These are phyloP conservation scores for Caenorhabditis sp. DNA, from an alignment of 2,888 invertebrate species.

Conservation along the genomic window DNA sequence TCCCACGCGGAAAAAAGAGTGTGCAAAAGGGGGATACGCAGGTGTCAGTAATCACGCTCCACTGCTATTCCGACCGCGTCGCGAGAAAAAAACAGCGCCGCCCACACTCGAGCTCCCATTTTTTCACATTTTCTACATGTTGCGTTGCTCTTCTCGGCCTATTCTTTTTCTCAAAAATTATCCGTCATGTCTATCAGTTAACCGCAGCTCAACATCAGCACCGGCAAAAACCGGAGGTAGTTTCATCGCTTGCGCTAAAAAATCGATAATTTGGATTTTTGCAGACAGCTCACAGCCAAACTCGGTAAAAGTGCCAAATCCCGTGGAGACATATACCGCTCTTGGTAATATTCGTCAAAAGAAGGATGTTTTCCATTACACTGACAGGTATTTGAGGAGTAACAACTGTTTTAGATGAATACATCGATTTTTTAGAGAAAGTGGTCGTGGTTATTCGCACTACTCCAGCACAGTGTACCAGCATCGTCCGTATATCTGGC, in stretches of 20 bases:
- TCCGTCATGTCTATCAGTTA: neutral
- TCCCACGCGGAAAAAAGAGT: constrained; percentile 14
- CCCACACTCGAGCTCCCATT: constrained; percentile 47
- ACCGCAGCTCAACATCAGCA: constrained; percentile 2
- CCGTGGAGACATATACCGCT: constrained; percentile 70
- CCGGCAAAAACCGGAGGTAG: constrained; percentile 18
- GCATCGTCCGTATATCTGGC: constrained; percentile 79
- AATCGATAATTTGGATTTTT: neutral
- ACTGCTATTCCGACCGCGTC: constrained; percentile 35
- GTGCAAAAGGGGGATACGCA: constrained; percentile 21
- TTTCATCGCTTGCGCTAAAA: too few species aligned
- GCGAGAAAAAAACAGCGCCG: constrained; percentile 43
- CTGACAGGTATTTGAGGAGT: constrained; percentile 71
- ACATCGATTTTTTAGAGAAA: constrained; percentile 65
- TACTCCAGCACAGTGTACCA: constrained; percentile 74
- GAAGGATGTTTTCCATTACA: constrained; percentile 74
- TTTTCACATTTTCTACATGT: constrained; percentile 31
- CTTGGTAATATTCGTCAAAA: constrained; percentile 70
- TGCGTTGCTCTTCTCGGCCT: constrained; percentile 1
- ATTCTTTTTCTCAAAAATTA: constrained; percentile 6
- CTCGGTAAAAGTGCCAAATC: constrained; percentile 59
- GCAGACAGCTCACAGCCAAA: constrained; percentile 7
- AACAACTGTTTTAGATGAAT: too few species aligned
- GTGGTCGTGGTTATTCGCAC: constrained; percentile 77
- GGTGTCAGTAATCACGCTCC: constrained; percentile 27